phyloP scores from a whole-genome alignment of 1,140 invertebrate species.

The Brachionus koreanus region DNA sequence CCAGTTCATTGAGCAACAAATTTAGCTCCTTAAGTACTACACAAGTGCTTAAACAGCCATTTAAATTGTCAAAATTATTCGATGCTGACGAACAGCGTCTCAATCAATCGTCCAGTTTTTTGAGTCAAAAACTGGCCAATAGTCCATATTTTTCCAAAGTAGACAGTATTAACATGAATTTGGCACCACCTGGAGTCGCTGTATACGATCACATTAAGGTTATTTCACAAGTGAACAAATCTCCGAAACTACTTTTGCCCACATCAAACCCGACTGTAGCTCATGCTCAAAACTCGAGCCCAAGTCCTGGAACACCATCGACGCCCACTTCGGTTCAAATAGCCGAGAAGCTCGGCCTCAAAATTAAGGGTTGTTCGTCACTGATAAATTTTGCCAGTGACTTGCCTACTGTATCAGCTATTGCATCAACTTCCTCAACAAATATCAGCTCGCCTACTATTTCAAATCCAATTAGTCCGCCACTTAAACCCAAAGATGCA shows the following conservation, averaged over 20 bases:
- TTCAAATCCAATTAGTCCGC: background rate
- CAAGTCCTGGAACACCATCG: background rate
- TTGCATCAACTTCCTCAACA: background rate
- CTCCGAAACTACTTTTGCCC: background rate
- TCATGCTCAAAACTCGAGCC: background rate
- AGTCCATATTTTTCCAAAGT: background rate
- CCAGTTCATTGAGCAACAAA: background rate
- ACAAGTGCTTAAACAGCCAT: background rate
- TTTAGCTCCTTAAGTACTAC: background rate
- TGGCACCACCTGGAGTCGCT: background rate
- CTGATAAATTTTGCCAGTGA: background rate
- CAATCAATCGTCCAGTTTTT: constrained; percentile 7
- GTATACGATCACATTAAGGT: constrained; percentile 1
- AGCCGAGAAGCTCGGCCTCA: constrained; percentile 32
- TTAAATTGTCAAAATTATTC: constrained; percentile 30
- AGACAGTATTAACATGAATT: background rate
- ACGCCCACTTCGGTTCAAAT: constrained; percentile 39
- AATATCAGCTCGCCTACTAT: background rate
- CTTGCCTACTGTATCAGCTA: background rate
- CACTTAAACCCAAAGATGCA: background rate
- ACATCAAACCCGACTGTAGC: background rate
- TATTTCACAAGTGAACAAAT: background rate
- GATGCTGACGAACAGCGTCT: constrained; percentile 25
- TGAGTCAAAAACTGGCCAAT: constrained; percentile 24
- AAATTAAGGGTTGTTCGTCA: constrained; percentile 18